phyloP scores from a whole-genome alignment of 2,888 invertebrate species.

The Pandemis corylana region DNA sequence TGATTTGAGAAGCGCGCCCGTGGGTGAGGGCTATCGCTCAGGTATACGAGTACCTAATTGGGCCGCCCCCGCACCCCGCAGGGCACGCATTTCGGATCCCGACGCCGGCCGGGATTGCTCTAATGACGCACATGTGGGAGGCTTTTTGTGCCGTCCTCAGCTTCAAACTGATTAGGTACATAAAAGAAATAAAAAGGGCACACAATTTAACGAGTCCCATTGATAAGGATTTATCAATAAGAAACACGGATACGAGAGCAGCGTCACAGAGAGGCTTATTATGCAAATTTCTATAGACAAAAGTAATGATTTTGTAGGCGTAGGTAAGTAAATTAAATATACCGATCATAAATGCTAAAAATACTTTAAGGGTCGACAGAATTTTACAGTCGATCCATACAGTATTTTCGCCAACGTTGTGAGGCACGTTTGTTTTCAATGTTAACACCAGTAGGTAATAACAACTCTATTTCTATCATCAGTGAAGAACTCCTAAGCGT shows the following conservation, averaged over 20 bases:
- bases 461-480: too few species aligned
- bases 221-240: slow-evolving; percentile 9
- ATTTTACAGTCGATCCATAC: too few species aligned
- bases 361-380: too few species aligned
- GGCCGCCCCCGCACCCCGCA: slow-evolving; percentile 64
- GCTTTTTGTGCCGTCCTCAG: slow-evolving; percentile 64
- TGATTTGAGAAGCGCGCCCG: slow-evolving; percentile 21
- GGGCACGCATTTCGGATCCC: slow-evolving; percentile 70
- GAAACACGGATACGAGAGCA: not conserved
- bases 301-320: not conserved
- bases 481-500: too few species aligned
- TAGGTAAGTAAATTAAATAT: not conserved
- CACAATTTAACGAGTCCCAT: slow-evolving; percentile 41
- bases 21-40: slow-evolving; percentile 50
- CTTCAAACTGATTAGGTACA: slow-evolving; percentile 53
- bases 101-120: slow-evolving; percentile 67
- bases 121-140: slow-evolving; percentile 72
- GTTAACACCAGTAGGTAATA: too few species aligned
- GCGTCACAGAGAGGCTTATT: not conserved
- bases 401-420: too few species aligned
- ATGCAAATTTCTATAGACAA: not conserved
- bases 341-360: too few species aligned
- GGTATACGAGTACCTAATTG: slow-evolving; percentile 67
- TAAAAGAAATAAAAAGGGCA: slow-evolving; percentile 46
- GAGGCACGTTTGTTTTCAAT: too few species aligned